A percentile compares a stretch with the other conserved stretches of the same genome.
Conservation (phyloP, 1,140 invertebrate genomes). For the Drosophila malerkotliana region DNA sequence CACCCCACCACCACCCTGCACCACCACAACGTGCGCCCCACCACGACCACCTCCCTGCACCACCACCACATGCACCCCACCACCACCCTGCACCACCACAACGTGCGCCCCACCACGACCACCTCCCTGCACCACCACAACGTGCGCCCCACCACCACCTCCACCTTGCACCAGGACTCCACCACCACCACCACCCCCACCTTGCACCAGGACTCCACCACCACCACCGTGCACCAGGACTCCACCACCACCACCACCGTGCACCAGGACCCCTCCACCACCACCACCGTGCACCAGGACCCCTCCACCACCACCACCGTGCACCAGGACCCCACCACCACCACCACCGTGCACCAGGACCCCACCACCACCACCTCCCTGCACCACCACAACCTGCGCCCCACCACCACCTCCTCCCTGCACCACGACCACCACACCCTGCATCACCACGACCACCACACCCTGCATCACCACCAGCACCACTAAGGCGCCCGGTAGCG, state of each 20-base stretch:
- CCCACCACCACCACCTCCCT: background rate
- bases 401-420: conserved; percentile 8
- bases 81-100: background rate
- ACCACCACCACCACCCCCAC: background rate
- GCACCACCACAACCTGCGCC: background rate
- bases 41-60: background rate
- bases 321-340: conserved; percentile 4
- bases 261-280: background rate
- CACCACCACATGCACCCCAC: background rate
- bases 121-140: background rate
- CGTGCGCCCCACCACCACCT: background rate
- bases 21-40: background rate
- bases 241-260: background rate
- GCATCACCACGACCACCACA: background rate
- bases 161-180: background rate
- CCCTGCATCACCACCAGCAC: conserved; percentile 2
- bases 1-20: background rate
- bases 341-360: conserved; percentile 5
- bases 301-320: background rate
- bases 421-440: conserved; percentile 5
- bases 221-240: conserved; percentile 4
- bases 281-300: conserved; percentile 1
- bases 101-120: background rate
- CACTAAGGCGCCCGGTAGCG: too few relatives aligned
- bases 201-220: conserved; percentile 1